Evolutionary conservation across 1,140 invertebrate genomes (phyloP).

Genomic region (Zophobas atratus): DNA sequence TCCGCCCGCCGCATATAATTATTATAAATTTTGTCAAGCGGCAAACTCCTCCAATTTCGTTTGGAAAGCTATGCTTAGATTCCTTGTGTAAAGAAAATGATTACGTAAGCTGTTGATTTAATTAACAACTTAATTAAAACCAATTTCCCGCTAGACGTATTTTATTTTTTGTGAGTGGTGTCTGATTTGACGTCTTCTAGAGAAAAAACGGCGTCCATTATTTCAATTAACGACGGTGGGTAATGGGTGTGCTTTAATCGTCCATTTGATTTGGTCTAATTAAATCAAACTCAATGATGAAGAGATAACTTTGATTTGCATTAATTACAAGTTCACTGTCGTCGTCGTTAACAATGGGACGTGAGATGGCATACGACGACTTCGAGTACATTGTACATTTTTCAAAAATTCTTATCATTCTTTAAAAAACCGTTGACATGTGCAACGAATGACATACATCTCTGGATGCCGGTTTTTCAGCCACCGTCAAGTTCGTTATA

Average conservation of each 20-base stretch:
- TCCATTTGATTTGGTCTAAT: conserved; percentile 10
- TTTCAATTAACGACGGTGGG: conserved; percentile 12
- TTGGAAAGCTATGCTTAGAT: no score
- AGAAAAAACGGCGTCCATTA: conserved; percentile 18
- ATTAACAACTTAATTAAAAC: no score
- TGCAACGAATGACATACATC: conserved; percentile 40
- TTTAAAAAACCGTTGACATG: conserved; percentile 15
- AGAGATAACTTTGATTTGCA: conserved; percentile 13
- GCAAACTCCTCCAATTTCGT: no score
- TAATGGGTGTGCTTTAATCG: conserved; percentile 30
- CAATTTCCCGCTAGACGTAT: no score
- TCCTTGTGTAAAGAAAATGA: no score
- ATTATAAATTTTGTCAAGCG: no score
- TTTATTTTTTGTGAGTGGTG: neutral
- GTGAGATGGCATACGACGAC: neutral
- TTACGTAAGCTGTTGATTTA: no score
- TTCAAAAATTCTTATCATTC: neutral
- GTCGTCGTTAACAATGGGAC: neutral
- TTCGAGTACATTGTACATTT: neutral
- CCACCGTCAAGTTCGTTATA: conserved; percentile 34
- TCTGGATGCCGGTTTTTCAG: conserved; percentile 45
- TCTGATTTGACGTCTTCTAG: conserved; percentile 1
- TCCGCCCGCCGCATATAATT: no score
- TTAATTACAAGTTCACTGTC: conserved; percentile 30
- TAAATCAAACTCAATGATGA: conserved; percentile 27